These are phyloP conservation scores for Thaumetopoea pityocampa DNA, from an alignment of 1,140 invertebrate genomes.

Conservation along the genomic window DNA sequence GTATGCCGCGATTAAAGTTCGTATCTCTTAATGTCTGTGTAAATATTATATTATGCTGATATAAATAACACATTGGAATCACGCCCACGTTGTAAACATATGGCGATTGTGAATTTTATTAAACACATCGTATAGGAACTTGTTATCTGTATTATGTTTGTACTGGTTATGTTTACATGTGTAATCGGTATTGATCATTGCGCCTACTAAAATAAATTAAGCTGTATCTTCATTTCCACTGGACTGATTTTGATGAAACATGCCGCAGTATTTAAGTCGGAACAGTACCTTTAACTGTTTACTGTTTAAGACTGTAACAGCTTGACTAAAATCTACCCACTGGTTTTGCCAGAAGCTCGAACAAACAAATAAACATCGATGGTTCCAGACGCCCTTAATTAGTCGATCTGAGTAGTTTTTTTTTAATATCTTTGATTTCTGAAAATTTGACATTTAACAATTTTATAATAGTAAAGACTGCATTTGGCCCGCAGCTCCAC, in stretches of 20 bases:
- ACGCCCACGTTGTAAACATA: slow-evolving; percentile 20
- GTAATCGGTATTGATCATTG: slow-evolving; percentile 17
- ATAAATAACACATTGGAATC: slow-evolving; percentile 16
- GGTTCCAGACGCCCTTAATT: too few species aligned
- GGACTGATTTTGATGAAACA: slow-evolving; percentile 1
- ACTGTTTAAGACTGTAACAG: too few species aligned
- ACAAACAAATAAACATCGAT: too few species aligned
- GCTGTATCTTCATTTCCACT: neutral
- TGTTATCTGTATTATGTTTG: neutral
- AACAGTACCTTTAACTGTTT: too few species aligned
- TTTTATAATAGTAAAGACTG: too few species aligned
- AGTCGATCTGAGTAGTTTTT: too few species aligned
- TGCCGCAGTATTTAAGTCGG: too few species aligned
- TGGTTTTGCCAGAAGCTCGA: too few species aligned
- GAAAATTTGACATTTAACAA: too few species aligned
- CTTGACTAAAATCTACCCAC: too few species aligned
- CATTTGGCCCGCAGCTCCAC: too few species aligned
- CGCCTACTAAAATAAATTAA: neutral
- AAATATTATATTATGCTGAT: neutral
- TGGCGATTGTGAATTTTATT: slow-evolving; percentile 17
- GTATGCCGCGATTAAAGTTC: slow-evolving; percentile 4
- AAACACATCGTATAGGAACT: slow-evolving; percentile 3
- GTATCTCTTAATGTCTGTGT: neutral
- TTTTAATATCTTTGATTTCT: too few species aligned
- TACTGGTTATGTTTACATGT: slow-evolving; percentile 15